phyloP scores from a whole-genome alignment of 2,113 vertebrate species.

The Chionis minor region DNA sequence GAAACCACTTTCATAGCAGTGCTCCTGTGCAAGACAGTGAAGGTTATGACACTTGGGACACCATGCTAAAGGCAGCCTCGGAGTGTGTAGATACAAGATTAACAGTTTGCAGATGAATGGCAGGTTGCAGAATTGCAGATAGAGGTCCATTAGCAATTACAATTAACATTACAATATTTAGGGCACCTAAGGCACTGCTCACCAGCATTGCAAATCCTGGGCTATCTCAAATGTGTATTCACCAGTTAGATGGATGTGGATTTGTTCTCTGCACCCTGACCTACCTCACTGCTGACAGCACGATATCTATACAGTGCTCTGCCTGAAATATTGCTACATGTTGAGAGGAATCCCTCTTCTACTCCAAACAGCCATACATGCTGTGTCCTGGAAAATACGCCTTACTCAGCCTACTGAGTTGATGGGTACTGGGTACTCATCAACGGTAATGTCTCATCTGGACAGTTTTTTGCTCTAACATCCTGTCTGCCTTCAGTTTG shows the following conservation, averaged over 20 bases:
- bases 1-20: neutral
- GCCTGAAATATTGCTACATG: neutral
- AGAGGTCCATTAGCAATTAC: neutral
- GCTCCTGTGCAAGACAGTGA: neutral
- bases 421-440: too few species aligned
- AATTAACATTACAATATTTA: neutral
- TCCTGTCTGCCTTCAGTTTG: neutral
- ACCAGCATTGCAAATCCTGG: neutral
- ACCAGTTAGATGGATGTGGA: too few species aligned
- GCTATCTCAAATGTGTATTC: neutral
- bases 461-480: neutral
- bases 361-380: neutral
- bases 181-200: neutral
- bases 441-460: neutral
- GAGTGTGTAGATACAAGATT: neutral
- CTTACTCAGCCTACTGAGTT: neutral
- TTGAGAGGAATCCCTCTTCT: neutral
- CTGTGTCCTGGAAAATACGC: neutral
- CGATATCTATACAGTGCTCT: neutral
- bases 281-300: fast-evolving
- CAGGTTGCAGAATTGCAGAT: neutral
- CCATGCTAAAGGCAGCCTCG: fast-evolving
- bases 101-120: neutral
- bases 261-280: neutral
- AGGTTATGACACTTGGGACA: too few species aligned